Evolutionary conservation across 2,797 vertebrate species (phyloP), one percentile per base, ranked within the genome.

Genomic region (Lates japonicus): DNA sequence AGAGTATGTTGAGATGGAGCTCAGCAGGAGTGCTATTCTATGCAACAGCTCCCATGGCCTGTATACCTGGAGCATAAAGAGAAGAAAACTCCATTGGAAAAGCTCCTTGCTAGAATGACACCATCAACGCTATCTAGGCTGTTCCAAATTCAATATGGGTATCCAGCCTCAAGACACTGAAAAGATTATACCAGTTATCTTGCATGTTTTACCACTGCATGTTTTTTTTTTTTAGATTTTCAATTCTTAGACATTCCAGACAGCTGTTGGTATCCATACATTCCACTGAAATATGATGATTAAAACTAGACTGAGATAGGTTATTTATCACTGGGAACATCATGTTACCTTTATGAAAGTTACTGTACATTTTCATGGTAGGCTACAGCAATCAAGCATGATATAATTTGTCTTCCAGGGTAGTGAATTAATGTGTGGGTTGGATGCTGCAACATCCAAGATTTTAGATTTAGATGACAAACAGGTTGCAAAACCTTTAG

Each of bases 1-100:
- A 49, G 69, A 69, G 66, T 2, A 37, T 63, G 75, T 79, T 76
- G 60, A 88, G 87, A 92, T 91, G 81, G 87, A 74, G 80, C 78
- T 78, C 74, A 62, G 83, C 68, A 2, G 84, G 90, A 82, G 80
- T 69, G 84, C 76, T 74, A 57, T 84, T 88, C 70, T 39, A 65
- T 75, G 82, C 76, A 85, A 75, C 75, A 67, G 57, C 72, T 83
- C 68, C 48, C 35, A 29, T 33, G 66, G 65, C 46, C 69, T 46
- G 33, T 29, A 75, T 60, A 76, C 51, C 41, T 51, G 41, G 35
- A 70, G 33, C 70, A 71, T 76, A 72, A 80, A 76, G 76, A 70
- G 57, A 37, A 59, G 31, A 57, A 48, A 14, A 80, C 55, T 83
- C 48, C 8, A 17, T 44, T 69, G 81, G 78, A 61, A 80, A 90